Conservation (phyloP, 2,113 vertebrate species). For the Megaptera novaeangliae region DNA sequence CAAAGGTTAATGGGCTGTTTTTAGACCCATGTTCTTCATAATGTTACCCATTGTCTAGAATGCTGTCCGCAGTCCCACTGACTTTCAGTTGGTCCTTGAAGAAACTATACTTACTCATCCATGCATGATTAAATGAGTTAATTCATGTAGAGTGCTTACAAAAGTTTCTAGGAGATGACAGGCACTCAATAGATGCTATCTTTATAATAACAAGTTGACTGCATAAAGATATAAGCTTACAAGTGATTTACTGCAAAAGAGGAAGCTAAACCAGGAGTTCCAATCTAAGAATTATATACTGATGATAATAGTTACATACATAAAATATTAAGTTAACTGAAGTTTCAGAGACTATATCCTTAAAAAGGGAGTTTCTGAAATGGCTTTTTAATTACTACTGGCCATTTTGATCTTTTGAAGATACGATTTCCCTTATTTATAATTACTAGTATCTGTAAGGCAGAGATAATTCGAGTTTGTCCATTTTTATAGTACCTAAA, state of each 20-base stretch:
- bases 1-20: not conserved
- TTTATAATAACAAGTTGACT: not conserved
- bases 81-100: not conserved
- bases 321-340: not conserved
- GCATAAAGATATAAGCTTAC: not conserved
- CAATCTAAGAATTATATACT: not conserved
- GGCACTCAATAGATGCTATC: not conserved
- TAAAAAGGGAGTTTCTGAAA: not conserved
- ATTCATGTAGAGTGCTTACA: not conserved
- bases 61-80: not conserved
- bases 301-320: not conserved
- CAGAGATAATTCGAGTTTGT: not conserved
- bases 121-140: not conserved
- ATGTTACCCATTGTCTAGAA: not conserved
- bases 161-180: not conserved
- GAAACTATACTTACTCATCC: not conserved
- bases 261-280: not conserved
- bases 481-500: constrained; percentile 83
- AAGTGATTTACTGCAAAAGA: not conserved
- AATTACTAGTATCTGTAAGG: not conserved
- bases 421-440: not conserved
- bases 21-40: not conserved
- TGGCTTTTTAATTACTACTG: not conserved
- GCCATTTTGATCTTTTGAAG: not conserved
- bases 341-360: not conserved